These are phyloP conservation scores for Pristionchus mayeri DNA, from an alignment of 2,888 invertebrate genomes.

Conservation along the genomic window DNA sequence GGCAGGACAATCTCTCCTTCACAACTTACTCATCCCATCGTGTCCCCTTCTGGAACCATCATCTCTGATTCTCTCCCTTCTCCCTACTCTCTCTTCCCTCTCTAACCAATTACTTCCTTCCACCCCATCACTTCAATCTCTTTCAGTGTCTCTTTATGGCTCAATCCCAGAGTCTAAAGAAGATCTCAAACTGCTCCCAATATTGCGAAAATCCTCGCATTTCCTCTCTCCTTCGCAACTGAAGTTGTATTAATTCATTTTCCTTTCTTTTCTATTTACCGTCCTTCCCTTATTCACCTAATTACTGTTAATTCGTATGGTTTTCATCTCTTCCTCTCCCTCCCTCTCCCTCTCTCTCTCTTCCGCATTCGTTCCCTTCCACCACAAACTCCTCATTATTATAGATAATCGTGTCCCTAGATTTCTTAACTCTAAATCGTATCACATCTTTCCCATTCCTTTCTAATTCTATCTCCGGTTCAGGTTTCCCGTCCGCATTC, in stretches of 20 bases:
- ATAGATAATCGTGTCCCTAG: no score
- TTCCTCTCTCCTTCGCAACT: neutral
- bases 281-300: neutral
- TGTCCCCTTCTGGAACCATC: slow-evolving; percentile 8
- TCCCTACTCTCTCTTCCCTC: neutral
- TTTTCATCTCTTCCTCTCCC: neutral
- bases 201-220: neutral
- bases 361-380: no score
- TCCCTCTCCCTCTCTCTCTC: neutral
- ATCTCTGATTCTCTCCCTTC: neutral
- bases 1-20: neutral
- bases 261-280: neutral
- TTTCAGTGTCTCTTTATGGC: neutral
- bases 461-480: neutral
- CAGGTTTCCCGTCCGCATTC: neutral
- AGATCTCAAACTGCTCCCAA: neutral
- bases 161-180: neutral
- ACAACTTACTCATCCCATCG: neutral
- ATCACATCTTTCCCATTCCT: neutral
- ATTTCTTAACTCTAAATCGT: no score
- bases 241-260: neutral
- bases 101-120: slow-evolving; percentile 13
- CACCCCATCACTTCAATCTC: slow-evolving; percentile 25
- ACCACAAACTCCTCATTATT: no score
- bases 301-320: slow-evolving; percentile 13